These are phyloP conservation scores for Archips xylosteana DNA, from an alignment of 2,888 invertebrate genomes.

Conservation along the genomic window DNA sequence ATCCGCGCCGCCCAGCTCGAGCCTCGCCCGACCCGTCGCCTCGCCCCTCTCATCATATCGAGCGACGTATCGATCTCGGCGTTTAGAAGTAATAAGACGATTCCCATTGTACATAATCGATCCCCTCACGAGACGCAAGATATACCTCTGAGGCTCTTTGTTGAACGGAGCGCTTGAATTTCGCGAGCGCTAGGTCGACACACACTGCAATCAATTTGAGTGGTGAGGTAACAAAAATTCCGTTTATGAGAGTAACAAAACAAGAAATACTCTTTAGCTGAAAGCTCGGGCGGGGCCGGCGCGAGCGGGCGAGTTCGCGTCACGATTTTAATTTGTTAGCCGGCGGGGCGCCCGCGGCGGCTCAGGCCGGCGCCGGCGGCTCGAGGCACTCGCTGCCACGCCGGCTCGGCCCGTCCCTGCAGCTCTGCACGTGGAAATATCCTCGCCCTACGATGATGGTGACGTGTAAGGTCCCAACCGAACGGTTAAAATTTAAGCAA, in stretches of 20 bases:
- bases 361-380: conserved; percentile 10
- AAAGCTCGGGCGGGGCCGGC: conserved; percentile 36
- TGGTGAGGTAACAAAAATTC: conserved; percentile 41
- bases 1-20: not conserved
- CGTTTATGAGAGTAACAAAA: conserved; percentile 41
- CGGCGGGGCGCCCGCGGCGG: conserved; percentile 29
- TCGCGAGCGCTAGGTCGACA: conserved; percentile 39
- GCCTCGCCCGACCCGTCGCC: conserved; percentile 18
- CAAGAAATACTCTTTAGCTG: conserved; percentile 36
- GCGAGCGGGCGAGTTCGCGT: conserved; percentile 12
- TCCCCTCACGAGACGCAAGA: conserved; percentile 14
- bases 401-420: conserved; percentile 11
- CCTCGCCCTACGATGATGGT: not conserved
- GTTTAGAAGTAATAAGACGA: conserved; percentile 4
- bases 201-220: conserved; percentile 41
- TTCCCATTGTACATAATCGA: conserved; percentile 32
- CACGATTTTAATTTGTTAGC: conserved; percentile 38
- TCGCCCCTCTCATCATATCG: conserved; percentile 16
- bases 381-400: conserved; percentile 27
- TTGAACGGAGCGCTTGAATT: conserved; percentile 35
- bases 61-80: conserved; percentile 24
- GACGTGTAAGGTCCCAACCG: not conserved
- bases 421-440: conserved; percentile 41
- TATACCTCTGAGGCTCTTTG: conserved; percentile 30
- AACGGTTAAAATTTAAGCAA: not conserved